Percentiles rank a stretch among this genome's conserved stretches.
These are phyloP conservation scores for Epistrophe eligans DNA, from an alignment of 2,888 invertebrate species.

Conservation along the genomic window DNA sequence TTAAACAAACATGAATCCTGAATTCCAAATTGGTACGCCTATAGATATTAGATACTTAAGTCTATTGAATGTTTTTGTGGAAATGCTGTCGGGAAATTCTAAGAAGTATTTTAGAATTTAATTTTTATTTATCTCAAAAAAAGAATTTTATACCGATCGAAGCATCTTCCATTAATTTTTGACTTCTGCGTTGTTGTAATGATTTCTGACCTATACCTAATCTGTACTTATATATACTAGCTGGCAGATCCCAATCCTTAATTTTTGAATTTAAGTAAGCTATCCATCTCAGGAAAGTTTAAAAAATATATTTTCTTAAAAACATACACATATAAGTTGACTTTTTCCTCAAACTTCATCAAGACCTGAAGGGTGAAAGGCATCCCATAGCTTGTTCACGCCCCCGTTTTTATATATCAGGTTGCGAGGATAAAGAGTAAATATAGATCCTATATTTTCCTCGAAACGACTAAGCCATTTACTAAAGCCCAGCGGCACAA, in stretches of 20 bases:
- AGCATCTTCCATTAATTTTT: background rate
- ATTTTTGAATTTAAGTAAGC: too few species aligned
- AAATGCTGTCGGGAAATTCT: background rate
- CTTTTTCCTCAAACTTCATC: too few species aligned
- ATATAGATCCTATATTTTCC: background rate
- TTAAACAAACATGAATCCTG: too few species aligned
- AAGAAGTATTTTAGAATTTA: background rate
- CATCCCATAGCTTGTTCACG: background rate
- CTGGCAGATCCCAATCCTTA: too few species aligned
- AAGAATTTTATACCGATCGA: background rate
- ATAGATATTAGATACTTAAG: too few species aligned
- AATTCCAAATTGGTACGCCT: too few species aligned
- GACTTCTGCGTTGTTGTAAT: background rate
- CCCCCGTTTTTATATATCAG: background rate
- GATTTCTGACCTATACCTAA: background rate
- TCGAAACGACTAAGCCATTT: conserved; percentile 18
- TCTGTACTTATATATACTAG: too few species aligned
- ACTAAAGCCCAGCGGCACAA: conserved; percentile 23
- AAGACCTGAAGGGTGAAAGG: too few species aligned
- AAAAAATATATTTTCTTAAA: too few species aligned
- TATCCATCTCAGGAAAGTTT: too few species aligned
- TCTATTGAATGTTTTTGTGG: too few species aligned
- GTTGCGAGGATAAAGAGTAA: background rate
- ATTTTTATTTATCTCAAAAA: background rate
- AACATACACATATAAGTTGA: too few species aligned